A percentile compares a stretch with the other conserved stretches of the same genome.
Conservation (phyloP, 1,140 invertebrate species). For the Anoplolepis gracilipes region DNA sequence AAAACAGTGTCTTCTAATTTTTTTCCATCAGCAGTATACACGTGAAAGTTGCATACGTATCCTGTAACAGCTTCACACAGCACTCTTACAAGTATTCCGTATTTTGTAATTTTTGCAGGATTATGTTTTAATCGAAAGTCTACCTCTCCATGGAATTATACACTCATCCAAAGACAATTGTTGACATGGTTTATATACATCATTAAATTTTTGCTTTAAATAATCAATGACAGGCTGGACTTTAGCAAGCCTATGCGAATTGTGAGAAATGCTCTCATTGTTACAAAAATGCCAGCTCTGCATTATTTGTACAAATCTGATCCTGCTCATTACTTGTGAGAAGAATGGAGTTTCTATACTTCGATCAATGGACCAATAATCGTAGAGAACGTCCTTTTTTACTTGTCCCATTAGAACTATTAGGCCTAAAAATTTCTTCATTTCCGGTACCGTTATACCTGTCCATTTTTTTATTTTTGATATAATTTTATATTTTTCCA, state of each 20-base stretch:
- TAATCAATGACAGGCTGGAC: slow-evolving; percentile 60
- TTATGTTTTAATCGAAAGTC: slow-evolving; percentile 63
- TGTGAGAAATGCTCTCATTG: slow-evolving; percentile 50
- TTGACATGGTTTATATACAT: slow-evolving; percentile 63
- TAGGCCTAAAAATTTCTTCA: slow-evolving; percentile 59
- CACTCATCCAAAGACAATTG: slow-evolving; percentile 67
- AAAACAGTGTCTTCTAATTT: slow-evolving; percentile 59
- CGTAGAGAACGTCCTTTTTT: slow-evolving; percentile 64
- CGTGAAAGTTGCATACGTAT: slow-evolving; percentile 66
- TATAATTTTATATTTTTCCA: slow-evolving; percentile 55
- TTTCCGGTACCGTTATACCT: slow-evolving; percentile 45
- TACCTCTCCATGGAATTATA: slow-evolving; percentile 67
- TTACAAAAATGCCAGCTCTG: slow-evolving; percentile 64
- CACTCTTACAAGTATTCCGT: slow-evolving; percentile 66
- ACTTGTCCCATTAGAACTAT: slow-evolving; percentile 75
- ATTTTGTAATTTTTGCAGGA: slow-evolving; percentile 45
- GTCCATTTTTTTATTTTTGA: slow-evolving; percentile 53
- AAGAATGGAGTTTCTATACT: slow-evolving; percentile 63
- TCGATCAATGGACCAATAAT: slow-evolving; percentile 61
- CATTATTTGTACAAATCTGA: slow-evolving; percentile 64
- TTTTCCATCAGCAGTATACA: slow-evolving; percentile 65
- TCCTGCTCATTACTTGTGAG: slow-evolving; percentile 54
- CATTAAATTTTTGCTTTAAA: slow-evolving; percentile 60
- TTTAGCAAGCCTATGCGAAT: slow-evolving; percentile 46
- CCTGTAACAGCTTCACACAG: slow-evolving; percentile 66